Conservation (phyloP, 2,888 invertebrate genomes). For the Tiliacea aurago region DNA sequence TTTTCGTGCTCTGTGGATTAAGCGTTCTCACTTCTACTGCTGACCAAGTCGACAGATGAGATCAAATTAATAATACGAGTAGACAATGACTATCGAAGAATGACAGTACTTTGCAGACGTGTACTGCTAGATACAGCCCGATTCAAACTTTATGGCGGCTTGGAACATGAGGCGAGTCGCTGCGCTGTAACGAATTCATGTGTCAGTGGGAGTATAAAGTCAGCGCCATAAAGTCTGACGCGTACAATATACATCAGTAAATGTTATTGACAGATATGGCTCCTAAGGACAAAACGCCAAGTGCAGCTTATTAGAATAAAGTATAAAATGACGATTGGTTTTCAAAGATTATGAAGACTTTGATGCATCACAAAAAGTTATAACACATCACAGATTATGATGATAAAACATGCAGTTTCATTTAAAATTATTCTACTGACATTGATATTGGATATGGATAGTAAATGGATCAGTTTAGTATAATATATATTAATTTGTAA, state of each 20-base stretch:
- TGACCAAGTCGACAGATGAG: conserved; percentile 7
- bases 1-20: not conserved
- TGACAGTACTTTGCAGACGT: not conserved
- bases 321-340: not conserved
- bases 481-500: not conserved
- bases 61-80: conserved; percentile 28
- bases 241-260: not conserved
- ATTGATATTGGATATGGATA: not conserved
- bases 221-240: no score
- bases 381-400: no score
- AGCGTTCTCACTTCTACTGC: conserved; percentile 16
- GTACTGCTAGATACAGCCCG: no score
- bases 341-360: not conserved
- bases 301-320: not conserved
- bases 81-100: not conserved
- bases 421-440: not conserved
- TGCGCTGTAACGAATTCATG: no score
- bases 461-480: not conserved
- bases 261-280: not conserved
- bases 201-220: no score
- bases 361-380: not conserved
- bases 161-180: no score
- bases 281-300: not conserved
- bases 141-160: no score
- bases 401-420: not conserved